phyloP scores from a whole-genome alignment of 2,888 invertebrate species.

The Parnassius mnemosyne region DNA sequence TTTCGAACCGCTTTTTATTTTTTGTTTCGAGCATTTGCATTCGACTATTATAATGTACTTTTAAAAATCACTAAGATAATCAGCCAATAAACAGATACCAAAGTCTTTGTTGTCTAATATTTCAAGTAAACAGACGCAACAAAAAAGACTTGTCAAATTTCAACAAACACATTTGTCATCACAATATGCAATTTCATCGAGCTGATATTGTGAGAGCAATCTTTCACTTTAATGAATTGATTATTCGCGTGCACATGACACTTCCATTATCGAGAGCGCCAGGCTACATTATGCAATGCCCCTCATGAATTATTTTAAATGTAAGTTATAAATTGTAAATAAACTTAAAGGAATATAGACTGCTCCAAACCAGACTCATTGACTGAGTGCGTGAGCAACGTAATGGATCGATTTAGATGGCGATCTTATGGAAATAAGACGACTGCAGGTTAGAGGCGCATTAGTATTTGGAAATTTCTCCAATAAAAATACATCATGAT shows the following conservation, averaged over 20 bases:
- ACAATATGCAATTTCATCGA: conserved; percentile 30
- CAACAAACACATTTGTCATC: conserved; percentile 23
- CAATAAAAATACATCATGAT: neutral
- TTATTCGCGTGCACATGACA: conserved; percentile 27
- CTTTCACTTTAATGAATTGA: conserved; percentile 34
- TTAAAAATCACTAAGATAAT: too few species aligned
- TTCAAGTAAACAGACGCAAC: neutral
- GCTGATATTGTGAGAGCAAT: conserved; percentile 27
- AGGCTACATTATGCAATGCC: conserved; percentile 14
- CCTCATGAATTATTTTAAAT: conserved; percentile 16
- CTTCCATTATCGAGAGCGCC: conserved; percentile 19
- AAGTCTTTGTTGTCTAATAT: neutral
- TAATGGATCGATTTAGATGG: conserved; percentile 20
- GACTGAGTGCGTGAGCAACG: conserved; percentile 6
- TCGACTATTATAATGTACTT: too few species aligned
- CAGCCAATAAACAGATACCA: too few species aligned
- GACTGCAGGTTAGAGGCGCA: neutral
- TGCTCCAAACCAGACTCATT: conserved; percentile 10
- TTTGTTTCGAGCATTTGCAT: too few species aligned
- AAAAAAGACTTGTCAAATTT: conserved; percentile 6
- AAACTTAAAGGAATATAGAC: neutral
- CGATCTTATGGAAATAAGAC: conserved; percentile 1
- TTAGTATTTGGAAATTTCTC: neutral
- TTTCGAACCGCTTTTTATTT: too few species aligned
- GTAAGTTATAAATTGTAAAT: conserved; percentile 16